Conservation (phyloP, 2,113 vertebrate genomes). For the Gnathonemus longibarbis region DNA sequence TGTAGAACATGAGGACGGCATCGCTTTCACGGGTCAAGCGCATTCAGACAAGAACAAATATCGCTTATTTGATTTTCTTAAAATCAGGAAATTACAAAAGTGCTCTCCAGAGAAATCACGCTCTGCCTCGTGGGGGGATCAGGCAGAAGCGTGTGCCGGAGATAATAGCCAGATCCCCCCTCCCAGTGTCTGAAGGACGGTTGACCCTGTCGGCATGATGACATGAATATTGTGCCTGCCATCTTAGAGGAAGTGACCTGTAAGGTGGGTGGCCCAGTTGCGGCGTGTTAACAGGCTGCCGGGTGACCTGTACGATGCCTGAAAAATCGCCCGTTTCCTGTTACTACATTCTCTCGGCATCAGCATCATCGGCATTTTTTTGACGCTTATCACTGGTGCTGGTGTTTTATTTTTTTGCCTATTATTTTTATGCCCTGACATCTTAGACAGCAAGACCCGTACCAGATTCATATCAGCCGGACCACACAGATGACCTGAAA, state of each 20-base stretch:
- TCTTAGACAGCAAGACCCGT: not conserved
- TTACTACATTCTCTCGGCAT: constrained; percentile 37
- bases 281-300: constrained; percentile 81
- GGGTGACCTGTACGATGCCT: constrained; percentile 76
- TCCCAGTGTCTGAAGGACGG: constrained; percentile 70
- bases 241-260: constrained; percentile 89
- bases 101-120: constrained; percentile 89
- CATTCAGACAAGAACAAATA: constrained; percentile 94
- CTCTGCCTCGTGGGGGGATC: constrained; percentile 80
- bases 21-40: constrained; percentile 89
- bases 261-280: constrained; percentile 66
- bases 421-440: not conserved
- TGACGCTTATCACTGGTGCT: constrained; percentile 2
- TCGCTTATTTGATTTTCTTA: constrained; percentile 94
- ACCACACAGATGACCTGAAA: not conserved
- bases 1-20: constrained; percentile 63
- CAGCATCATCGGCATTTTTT: constrained; percentile 23
- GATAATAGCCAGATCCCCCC: constrained; percentile 75
- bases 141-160: constrained; percentile 70
- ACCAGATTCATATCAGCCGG: not conserved
- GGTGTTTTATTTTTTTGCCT: constrained; percentile 50
- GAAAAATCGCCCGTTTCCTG: constrained; percentile 42
- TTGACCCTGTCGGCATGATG: constrained; percentile 72
- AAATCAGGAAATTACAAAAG: constrained; percentile 94
- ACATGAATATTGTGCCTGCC: constrained; percentile 77